phyloP scores from a whole-genome alignment of 2,113 vertebrate genomes.

The Psettodes erumei region DNA sequence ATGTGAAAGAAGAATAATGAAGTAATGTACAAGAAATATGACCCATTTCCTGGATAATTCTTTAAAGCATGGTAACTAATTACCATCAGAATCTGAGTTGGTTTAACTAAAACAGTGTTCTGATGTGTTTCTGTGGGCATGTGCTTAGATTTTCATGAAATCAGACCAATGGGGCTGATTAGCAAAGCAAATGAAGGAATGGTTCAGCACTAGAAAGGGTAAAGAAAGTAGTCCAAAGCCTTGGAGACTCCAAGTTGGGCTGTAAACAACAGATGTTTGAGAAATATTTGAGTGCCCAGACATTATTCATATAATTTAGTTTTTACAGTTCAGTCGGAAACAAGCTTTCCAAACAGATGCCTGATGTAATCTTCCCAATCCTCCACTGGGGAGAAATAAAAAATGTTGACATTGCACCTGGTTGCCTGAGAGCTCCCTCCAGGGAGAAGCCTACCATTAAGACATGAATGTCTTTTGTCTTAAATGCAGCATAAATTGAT shows the following conservation, averaged over 20 bases:
- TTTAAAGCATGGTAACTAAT: neutral
- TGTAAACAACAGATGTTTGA: constrained; percentile 67
- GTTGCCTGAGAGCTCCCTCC: constrained; percentile 5
- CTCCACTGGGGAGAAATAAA: constrained; percentile 1
- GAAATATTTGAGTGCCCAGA: constrained; percentile 30
- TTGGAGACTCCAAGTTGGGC: constrained; percentile 1
- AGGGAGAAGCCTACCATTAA: constrained; percentile 4
- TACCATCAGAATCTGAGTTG: neutral
- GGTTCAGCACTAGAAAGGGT: neutral
- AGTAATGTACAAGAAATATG: neutral
- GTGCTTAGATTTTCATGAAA: neutral
- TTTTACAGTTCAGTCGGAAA: constrained; percentile 28
- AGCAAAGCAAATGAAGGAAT: constrained; percentile 30
- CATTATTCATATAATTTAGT: constrained; percentile 55
- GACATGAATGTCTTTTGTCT: neutral
- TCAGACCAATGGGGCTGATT: neutral
- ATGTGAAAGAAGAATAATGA: neutral
- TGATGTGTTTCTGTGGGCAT: neutral
- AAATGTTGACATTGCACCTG: constrained; percentile 30
- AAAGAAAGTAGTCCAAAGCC: constrained; percentile 17
- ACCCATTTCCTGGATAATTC: neutral
- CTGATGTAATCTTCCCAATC: constrained; percentile 39
- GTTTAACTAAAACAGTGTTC: neutral
- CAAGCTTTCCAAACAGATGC: constrained; percentile 44
- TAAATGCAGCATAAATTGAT: neutral